These are phyloP conservation scores for Thermophis baileyi DNA, from an alignment of 2,113 vertebrate genomes.

Conservation along the genomic window DNA sequence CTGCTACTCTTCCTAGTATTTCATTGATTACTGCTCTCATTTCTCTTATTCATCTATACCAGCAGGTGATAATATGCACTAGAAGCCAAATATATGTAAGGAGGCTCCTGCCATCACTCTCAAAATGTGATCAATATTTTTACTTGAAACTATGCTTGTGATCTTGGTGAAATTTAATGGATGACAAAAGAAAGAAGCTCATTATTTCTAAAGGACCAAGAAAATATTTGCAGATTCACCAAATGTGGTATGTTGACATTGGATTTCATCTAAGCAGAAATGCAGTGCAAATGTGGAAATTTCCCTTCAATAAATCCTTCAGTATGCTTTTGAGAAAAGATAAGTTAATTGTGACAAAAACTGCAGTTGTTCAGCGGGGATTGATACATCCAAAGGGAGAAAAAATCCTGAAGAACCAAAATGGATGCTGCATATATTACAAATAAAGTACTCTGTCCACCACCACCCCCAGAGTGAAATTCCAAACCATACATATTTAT, in stretches of 20 bases:
- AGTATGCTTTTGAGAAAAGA: background rate
- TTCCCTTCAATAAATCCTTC: background rate
- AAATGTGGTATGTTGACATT: background rate
- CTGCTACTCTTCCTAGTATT: background rate
- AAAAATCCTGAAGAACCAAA: background rate
- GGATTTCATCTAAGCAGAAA: background rate
- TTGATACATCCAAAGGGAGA: background rate
- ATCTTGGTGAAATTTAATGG: background rate
- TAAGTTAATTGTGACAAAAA: background rate
- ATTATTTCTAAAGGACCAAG: background rate
- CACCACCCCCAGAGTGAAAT: background rate
- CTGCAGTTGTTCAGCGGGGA: background rate
- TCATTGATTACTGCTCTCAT: background rate
- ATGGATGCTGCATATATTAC: background rate
- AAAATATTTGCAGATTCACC: background rate
- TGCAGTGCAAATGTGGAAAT: background rate
- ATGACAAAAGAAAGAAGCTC: background rate
- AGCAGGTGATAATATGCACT: background rate
- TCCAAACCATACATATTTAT: background rate
- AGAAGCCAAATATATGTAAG: background rate
- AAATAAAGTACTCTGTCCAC: background rate
- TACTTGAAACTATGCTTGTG: background rate
- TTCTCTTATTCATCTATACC: background rate
- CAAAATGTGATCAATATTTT: background rate
- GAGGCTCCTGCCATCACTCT: background rate